These are phyloP conservation scores for Marronus borbonicus DNA, from an alignment of 2,888 invertebrate species.

Conservation along the genomic window DNA sequence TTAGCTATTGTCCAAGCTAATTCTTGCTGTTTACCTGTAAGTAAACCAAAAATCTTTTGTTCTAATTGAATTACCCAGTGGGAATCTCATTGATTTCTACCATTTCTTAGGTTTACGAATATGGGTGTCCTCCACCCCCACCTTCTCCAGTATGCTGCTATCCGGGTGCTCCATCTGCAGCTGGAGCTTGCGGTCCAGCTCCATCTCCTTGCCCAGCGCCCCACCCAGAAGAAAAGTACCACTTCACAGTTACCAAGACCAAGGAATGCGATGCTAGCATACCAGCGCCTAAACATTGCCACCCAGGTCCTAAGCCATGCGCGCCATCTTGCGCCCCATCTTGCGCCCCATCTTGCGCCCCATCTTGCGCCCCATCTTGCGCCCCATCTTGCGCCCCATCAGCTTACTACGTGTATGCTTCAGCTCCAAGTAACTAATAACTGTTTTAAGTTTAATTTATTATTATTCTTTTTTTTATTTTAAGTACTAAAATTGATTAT, in stretches of 20 bases:
- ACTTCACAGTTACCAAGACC: constrained; percentile 1
- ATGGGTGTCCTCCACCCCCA: neutral
- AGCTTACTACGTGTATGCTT: neutral
- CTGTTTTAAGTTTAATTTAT: neutral
- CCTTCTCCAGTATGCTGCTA: no score
- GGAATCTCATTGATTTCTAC: no score
- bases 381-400: neutral
- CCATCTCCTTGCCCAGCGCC: neutral
- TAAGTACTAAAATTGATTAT: neutral
- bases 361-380: no score
- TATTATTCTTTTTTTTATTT: neutral
- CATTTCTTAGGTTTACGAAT: neutral
- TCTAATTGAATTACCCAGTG: no score
- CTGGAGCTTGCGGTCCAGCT: neutral
- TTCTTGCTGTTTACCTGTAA: constrained; percentile 14
- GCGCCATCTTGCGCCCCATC: no score
- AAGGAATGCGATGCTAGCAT: neutral
- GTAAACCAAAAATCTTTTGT: neutral
- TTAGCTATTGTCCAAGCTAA: constrained; percentile 6
- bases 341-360: neutral
- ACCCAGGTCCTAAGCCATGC: no score
- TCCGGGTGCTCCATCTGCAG: no score
- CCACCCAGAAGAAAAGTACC: neutral
- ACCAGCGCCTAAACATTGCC: no score
- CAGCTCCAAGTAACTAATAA: neutral